phyloP scores from a whole-genome alignment of 2,888 invertebrate species.

The Acrobasis suavella region DNA sequence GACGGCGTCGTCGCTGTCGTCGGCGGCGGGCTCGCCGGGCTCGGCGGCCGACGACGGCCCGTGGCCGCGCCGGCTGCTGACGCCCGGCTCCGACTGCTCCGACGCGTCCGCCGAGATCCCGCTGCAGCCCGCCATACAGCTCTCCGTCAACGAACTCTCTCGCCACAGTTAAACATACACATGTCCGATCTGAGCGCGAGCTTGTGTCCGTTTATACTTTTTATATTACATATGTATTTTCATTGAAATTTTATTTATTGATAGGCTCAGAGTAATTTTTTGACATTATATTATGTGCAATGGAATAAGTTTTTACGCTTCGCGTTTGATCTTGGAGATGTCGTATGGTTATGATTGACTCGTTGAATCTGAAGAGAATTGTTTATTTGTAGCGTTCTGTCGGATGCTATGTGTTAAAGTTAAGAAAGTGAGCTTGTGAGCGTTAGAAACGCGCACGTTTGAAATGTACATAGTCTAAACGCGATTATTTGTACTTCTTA shows the following conservation, averaged over 20 bases:
- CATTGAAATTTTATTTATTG: constrained; percentile 37
- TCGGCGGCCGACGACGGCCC: constrained; percentile 51
- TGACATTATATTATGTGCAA: constrained; percentile 53
- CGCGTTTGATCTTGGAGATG: neutral
- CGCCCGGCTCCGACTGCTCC: constrained; percentile 66
- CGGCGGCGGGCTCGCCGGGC: constrained; percentile 53
- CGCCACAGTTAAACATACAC: constrained; percentile 51
- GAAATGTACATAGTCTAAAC: constrained; percentile 30
- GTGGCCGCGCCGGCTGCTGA: constrained; percentile 63
- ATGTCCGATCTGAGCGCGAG: too few relatives aligned
- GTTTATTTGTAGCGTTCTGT: constrained; percentile 34
- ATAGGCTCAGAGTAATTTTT: constrained; percentile 35
- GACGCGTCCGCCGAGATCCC: constrained; percentile 70
- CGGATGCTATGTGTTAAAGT: constrained; percentile 39
- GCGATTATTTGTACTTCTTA: constrained; percentile 25
- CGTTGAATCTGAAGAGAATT: constrained; percentile 27
- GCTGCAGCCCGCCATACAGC: constrained; percentile 65
- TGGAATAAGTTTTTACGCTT: constrained; percentile 47
- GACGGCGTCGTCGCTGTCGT: constrained; percentile 55
- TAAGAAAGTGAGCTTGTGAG: constrained; percentile 36
- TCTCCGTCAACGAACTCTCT: constrained; percentile 60
- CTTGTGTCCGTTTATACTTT: constrained; percentile 7
- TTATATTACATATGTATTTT: constrained; percentile 11
- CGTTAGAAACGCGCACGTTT: constrained; percentile 52
- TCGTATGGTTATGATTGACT: constrained; percentile 1